Percentiles rank a stretch among this genome's conserved stretches.
These are phyloP conservation scores for Entomyzon cyanotis DNA, from an alignment of 2,113 vertebrate genomes.

Conservation along the genomic window DNA sequence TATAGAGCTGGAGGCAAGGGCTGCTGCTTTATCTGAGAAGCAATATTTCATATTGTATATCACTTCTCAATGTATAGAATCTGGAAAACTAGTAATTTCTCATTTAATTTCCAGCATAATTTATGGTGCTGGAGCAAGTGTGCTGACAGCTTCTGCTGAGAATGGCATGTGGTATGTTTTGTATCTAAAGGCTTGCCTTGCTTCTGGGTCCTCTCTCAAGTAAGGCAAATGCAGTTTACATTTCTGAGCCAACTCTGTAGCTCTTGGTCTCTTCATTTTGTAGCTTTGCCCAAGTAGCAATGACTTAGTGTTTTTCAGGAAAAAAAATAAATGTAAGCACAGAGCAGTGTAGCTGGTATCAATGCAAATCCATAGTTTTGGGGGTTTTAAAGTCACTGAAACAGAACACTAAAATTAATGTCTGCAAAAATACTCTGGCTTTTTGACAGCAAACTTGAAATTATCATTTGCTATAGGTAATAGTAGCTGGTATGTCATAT, in stretches of 20 bases:
- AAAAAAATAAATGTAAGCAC: not conserved
- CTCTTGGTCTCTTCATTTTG: not conserved
- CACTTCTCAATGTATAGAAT: slow-evolving; percentile 61
- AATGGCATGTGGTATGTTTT: not conserved
- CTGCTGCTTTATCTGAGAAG: slow-evolving; percentile 46
- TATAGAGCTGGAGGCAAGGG: not conserved
- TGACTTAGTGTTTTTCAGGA: not conserved
- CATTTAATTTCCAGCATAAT: slow-evolving; percentile 56
- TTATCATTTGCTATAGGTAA: not conserved
- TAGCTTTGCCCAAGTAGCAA: not conserved
- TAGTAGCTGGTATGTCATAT: not conserved
- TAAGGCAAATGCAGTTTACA: not conserved
- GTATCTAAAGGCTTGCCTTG: not conserved
- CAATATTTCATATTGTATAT: slow-evolving; percentile 33
- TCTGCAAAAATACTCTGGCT: not conserved
- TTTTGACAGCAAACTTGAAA: not conserved
- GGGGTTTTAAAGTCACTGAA: not conserved
- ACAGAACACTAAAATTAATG: not conserved
- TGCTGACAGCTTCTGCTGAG: slow-evolving; percentile 8
- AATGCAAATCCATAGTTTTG: not conserved
- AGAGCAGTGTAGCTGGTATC: not conserved
- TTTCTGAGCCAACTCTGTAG: not conserved
- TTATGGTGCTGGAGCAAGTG: slow-evolving; percentile 30
- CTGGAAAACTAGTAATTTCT: slow-evolving; percentile 55
- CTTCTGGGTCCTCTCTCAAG: not conserved